phyloP scores from a whole-genome alignment of 2,113 vertebrate genomes.

The Eulemur rufifrons region DNA sequence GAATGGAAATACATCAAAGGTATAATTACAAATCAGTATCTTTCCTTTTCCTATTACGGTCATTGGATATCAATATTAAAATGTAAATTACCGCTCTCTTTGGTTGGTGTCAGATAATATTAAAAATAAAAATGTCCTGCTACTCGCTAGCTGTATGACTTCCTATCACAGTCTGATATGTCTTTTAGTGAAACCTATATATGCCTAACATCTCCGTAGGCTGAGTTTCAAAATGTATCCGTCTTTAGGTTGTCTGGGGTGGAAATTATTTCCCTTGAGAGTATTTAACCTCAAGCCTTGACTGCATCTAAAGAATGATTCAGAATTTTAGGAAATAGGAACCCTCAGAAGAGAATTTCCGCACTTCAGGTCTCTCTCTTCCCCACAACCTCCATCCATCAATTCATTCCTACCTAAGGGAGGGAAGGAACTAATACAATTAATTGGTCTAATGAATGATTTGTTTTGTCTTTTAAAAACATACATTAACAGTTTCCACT shows the following conservation, averaged over 20 bases:
- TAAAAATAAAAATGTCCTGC: not conserved
- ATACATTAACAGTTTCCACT: not conserved
- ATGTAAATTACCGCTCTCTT: not conserved
- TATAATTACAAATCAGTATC: not conserved
- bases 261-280: not conserved
- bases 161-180: not conserved
- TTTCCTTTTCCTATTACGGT: not conserved
- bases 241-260: not conserved
- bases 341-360: not conserved
- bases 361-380: not conserved
- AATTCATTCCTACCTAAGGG: not conserved
- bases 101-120: not conserved
- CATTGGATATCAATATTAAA: not conserved
- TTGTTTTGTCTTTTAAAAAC: not conserved
- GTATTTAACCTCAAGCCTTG: not conserved
- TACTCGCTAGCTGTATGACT: not conserved
- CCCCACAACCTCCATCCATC: fast-evolving
- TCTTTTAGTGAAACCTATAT: not conserved
- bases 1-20: not conserved
- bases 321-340: not conserved
- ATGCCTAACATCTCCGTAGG: fast-evolving
- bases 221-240: not conserved
- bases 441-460: not conserved
- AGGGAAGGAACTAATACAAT: not conserved
- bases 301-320: not conserved